A percentile compares a stretch with the other conserved stretches of the same genome.
phyloP scores from a whole-genome alignment of 1,140 invertebrate species.

The Muscidifurax raptorellus region DNA sequence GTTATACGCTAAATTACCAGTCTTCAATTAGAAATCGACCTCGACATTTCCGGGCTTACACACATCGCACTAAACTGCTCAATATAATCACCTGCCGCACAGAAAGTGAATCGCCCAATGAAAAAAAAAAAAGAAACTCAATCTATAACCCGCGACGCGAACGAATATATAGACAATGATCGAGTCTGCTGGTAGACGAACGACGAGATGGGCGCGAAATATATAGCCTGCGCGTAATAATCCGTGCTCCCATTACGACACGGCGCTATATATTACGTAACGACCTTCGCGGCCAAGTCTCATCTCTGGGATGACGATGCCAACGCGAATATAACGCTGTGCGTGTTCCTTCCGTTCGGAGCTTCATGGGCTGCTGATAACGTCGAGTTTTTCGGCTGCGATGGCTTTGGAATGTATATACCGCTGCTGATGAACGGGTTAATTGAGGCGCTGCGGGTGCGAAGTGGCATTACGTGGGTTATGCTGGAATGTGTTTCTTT shows the following conservation, averaged over 20 bases:
- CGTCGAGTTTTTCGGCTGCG: no score
- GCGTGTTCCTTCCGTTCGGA: not conserved
- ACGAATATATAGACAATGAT: not conserved
- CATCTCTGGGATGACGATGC: not conserved
- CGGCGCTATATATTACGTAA: constrained; percentile 28
- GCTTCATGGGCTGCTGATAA: no score
- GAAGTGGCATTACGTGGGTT: not conserved
- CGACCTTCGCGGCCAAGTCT: constrained; percentile 22
- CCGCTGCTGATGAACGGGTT: not conserved
- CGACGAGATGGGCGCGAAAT: not conserved
- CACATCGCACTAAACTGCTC: no score
- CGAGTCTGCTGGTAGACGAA: not conserved
- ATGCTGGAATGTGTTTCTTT: not conserved
- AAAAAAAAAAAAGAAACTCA: not conserved
- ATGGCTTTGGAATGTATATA: no score
- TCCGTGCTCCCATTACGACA: constrained; percentile 47
- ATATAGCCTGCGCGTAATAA: constrained; percentile 34
- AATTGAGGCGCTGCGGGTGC: not conserved
- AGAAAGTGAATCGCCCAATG: not conserved
- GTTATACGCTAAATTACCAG: not conserved
- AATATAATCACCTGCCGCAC: not conserved
- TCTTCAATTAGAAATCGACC: not conserved
- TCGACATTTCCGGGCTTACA: not conserved
- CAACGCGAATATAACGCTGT: not conserved
- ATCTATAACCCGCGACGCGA: not conserved